Conservation (phyloP, 2,888 invertebrate species). For the Cephus nigrinus region DNA sequence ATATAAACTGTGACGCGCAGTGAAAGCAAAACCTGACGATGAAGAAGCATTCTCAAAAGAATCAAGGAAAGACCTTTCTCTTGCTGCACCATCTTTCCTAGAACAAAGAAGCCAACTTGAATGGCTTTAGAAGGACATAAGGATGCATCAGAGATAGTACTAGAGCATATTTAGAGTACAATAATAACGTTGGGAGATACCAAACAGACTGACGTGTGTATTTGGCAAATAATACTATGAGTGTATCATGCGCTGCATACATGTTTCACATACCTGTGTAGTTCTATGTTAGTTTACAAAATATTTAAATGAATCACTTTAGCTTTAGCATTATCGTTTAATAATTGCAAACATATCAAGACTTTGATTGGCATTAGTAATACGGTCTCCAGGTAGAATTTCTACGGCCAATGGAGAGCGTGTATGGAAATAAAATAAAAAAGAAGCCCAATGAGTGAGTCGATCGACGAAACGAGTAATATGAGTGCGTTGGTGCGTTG, state of each 20-base stretch:
- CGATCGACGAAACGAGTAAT: neutral
- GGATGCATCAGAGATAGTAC: neutral
- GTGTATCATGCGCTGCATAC: neutral
- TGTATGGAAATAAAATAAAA: neutral
- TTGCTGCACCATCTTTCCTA: neutral
- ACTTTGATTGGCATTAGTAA: neutral
- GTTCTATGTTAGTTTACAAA: neutral
- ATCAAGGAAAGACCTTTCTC: neutral
- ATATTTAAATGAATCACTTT: neutral
- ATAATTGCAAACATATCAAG: neutral
- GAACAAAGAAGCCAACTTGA: neutral
- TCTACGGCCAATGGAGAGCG: neutral
- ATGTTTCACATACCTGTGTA: neutral
- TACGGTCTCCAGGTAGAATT: neutral
- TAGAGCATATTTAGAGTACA: neutral
- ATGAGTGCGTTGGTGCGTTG: neutral
- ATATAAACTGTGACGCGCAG: neutral
- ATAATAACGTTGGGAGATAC: neutral
- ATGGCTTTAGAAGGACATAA: neutral
- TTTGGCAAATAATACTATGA: neutral
- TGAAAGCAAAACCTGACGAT: neutral
- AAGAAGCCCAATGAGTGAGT: neutral
- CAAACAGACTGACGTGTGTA: neutral
- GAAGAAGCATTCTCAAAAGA: neutral
- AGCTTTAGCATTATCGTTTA: neutral